A percentile compares a stretch with the other conserved stretches of the same genome.
phyloP scores from a whole-genome alignment of 2,797 vertebrate genomes.

The Novumbra hubbsi region DNA sequence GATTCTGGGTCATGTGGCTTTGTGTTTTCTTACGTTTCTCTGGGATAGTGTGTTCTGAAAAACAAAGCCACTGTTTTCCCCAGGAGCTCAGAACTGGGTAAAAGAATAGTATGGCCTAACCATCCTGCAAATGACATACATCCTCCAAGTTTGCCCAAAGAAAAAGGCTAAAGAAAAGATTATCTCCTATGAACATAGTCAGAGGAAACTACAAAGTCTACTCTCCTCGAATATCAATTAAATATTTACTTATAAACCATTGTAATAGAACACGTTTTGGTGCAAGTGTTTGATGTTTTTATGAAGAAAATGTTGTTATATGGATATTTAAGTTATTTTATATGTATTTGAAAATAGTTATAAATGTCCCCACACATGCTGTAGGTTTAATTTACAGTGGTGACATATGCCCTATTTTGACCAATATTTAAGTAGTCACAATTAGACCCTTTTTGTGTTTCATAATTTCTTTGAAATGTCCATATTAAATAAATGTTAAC shows the following conservation, averaged over 20 bases:
- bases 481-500: too few relatives aligned
- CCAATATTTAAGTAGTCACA: too few relatives aligned
- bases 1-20: constrained; percentile 16
- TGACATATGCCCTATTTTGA: too few relatives aligned
- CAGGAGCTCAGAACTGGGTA: constrained; percentile 59
- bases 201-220: constrained; percentile 59
- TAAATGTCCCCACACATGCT: too few relatives aligned
- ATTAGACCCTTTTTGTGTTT: too few relatives aligned
- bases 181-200: constrained; percentile 73
- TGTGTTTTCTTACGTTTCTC: constrained; percentile 49
- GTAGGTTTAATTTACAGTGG: too few relatives aligned
- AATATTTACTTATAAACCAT: constrained; percentile 39
- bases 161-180: constrained; percentile 67
- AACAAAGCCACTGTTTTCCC: constrained; percentile 60
- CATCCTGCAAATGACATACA: constrained; percentile 62
- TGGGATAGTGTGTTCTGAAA: constrained; percentile 25
- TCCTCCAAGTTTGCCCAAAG: constrained; percentile 38
- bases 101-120: constrained; percentile 68
- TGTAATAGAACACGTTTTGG: too few relatives aligned
- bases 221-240: constrained; percentile 73
- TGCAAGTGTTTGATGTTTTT: too few relatives aligned
- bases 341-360: too few relatives aligned
- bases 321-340: too few relatives aligned
- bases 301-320: too few relatives aligned
- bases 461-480: too few relatives aligned